Evolutionary conservation across 37 sponge, comb jelly and placozoan genomes (phyloP).

Genomic region (Beroe forskalii): DNA sequence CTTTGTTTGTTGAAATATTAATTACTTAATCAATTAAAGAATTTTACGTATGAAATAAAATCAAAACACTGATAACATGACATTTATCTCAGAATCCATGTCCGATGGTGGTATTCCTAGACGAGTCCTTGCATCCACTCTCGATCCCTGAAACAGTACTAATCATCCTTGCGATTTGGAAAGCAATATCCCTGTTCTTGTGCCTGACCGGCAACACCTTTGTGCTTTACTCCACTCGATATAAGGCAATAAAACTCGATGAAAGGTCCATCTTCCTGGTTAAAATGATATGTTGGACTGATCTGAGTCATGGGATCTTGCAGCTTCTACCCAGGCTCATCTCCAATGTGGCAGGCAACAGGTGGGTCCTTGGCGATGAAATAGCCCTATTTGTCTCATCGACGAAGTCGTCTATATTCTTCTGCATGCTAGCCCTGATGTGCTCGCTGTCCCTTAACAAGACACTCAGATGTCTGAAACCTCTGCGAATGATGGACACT

Average conservation of each 20-base stretch:
- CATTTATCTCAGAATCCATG: too few species aligned
- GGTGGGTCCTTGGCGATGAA: not conserved
- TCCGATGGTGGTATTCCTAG: too few species aligned
- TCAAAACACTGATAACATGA: too few species aligned
- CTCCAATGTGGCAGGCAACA: not conserved
- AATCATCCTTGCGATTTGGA: not conserved
- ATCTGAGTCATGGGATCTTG: not conserved
- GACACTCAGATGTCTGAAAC: not conserved
- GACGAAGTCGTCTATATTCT: not conserved
- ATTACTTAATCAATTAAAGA: too few species aligned
- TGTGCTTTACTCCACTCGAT: not conserved
- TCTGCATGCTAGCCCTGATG: not conserved
- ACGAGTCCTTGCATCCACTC: not conserved
- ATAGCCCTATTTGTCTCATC: not conserved
- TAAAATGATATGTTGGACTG: not conserved
- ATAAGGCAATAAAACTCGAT: not conserved
- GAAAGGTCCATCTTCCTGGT: not conserved
- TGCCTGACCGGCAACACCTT: not conserved
- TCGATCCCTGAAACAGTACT: not conserved
- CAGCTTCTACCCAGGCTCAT: not conserved
- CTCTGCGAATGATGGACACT: not conserved
- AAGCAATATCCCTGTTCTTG: not conserved
- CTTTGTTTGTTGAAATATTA: too few species aligned
- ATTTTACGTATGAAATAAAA: too few species aligned
- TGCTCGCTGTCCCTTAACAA: not conserved